A percentile compares a stretch with the other conserved stretches of the same genome.
These are phyloP conservation scores for Misgurnus mizolepis DNA, from an alignment of 2,113 vertebrate genomes.

Conservation along the genomic window DNA sequence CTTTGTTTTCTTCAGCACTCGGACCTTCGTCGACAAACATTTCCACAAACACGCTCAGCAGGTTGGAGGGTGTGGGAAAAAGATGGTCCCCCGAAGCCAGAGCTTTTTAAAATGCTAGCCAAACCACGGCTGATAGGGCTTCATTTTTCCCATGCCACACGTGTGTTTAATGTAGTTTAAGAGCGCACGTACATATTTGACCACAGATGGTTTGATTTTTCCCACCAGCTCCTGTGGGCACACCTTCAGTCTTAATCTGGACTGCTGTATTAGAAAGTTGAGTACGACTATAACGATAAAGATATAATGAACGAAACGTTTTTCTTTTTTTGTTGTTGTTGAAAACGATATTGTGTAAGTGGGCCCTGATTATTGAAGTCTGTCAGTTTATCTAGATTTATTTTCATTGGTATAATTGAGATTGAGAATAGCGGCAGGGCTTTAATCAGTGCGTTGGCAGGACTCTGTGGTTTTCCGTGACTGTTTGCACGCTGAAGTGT, in stretches of 20 bases:
- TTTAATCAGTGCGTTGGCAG: no score
- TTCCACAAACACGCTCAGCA: conserved; percentile 62
- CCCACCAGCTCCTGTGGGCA: conserved; percentile 39
- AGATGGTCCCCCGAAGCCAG: conserved; percentile 55
- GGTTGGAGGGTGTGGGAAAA: conserved; percentile 60
- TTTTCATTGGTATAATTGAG: no score
- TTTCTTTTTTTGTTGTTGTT: no score
- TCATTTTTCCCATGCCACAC: conserved; percentile 35
- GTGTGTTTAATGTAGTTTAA: conserved; percentile 10
- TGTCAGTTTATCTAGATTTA: no score
- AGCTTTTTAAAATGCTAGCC: conserved; percentile 39
- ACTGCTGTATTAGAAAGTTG: not conserved
- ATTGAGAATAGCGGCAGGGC: no score
- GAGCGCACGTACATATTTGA: conserved; percentile 5
- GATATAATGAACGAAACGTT: no score
- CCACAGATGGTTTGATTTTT: conserved; percentile 19
- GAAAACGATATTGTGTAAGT: no score
- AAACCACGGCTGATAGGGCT: conserved; percentile 35
- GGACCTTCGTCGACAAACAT: conserved; percentile 67
- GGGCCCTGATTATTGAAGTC: no score
- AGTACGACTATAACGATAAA: no score
- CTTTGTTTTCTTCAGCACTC: conserved; percentile 55
- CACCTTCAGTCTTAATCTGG: not conserved
- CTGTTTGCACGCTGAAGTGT: no score
- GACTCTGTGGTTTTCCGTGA: no score